phyloP scores from a whole-genome alignment of 2,797 vertebrate species.

The Sternarchorhynchus goeldii region DNA sequence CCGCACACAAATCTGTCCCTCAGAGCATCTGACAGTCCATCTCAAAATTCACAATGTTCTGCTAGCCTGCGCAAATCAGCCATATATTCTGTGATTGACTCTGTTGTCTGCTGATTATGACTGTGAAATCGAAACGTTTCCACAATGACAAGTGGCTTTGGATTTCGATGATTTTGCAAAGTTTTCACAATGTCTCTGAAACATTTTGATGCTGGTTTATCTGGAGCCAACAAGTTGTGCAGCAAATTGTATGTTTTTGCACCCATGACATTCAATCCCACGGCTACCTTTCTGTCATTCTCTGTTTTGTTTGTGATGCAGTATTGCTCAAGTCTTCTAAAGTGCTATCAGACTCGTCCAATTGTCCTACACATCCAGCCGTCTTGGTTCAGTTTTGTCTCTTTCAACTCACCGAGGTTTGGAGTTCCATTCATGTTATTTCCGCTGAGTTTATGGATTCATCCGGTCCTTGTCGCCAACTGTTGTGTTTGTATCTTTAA shows the following conservation, averaged over 20 bases:
- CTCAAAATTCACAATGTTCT: neutral
- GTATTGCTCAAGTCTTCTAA: slow-evolving; percentile 30
- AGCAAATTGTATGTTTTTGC: slow-evolving; percentile 16
- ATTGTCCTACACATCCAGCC: neutral
- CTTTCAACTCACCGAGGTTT: too few species aligned
- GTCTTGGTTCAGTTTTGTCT: too few species aligned
- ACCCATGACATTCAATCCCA: slow-evolving; percentile 18
- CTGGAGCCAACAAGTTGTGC: neutral
- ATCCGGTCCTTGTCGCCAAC: too few species aligned
- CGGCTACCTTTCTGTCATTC: neutral
- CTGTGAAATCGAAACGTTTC: neutral
- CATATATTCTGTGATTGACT: neutral
- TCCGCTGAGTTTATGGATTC: too few species aligned
- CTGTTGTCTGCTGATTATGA: neutral
- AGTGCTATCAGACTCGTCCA: neutral
- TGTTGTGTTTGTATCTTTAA: too few species aligned
- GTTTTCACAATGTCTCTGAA: neutral
- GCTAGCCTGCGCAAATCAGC: slow-evolving; percentile 1
- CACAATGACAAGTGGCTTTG: neutral
- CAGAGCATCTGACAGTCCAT: too few species aligned
- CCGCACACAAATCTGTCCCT: too few species aligned
- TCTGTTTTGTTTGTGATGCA: neutral
- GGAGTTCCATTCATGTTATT: too few species aligned
- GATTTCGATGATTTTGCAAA: neutral
- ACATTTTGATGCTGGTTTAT: slow-evolving; percentile 5